Evolutionary conservation across 2,888 invertebrate species (phyloP), one percentile per base, ranked within the genome.

Genomic region (Lottia gigantea): DNA sequence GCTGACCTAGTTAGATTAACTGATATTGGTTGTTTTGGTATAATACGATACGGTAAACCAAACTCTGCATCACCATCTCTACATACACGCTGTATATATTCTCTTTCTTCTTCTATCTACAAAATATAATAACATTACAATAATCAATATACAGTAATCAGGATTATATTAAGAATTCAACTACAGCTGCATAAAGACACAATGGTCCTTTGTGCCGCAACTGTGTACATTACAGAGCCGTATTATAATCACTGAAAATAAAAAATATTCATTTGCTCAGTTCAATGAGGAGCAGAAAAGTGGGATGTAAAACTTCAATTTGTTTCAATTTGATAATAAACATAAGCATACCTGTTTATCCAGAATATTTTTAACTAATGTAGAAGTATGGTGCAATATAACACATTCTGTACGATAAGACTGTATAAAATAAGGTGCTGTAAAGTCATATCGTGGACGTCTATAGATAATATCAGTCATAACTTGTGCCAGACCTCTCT

Each of bases 1-100:
- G 87, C 86, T 64, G 87, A 81, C 87, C 83, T 85, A 84, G 84
- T 86, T 64, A 84, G 82, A 76, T 88, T 87, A 71, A 88, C 78
- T 40, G 86, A 82, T 25, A 88, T 83, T 0, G 86, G 86, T 72
- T 86, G 84, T 72, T 86, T 83, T 1, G 83, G 82, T 55, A 86
- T 80, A 49, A 87, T 79, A n/a, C 79, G 74, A 63, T 82, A 75
- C 19, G 88, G 88, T 26, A 88, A 72, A 14, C 87, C 88, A 76
- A 79, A 84, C 23, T 82, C 80, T 4, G 72, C 73, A 64, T 84
- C 83, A 0, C 82, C 83, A n/a, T 83, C 85, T 68, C 85, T 71
- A 67, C 82, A 82, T 23, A 87, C 83, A 72, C 82, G 81, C 74
- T 83, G 82, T 19, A 81, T 79, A 73, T 85, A 87, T 67, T 87